Base-by-base conservation (phyloP, 2,797 vertebrate species). In the Rhadinocentrus ornatus region DNA sequence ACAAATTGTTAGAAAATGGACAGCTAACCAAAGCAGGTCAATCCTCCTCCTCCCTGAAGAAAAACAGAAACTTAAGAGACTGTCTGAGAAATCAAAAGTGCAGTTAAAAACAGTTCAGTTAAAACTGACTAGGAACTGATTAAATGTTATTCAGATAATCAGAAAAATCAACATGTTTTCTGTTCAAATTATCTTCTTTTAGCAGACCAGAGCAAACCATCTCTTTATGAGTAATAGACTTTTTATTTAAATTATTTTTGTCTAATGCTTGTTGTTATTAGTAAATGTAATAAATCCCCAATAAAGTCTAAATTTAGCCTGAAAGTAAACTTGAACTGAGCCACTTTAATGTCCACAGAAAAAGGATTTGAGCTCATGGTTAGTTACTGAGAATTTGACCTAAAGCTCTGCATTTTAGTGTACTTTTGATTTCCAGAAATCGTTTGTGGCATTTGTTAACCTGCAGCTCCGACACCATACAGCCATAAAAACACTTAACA, bases 1-100 rank as follows among this genome's bases (percentile, higher is more conserved):
- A 90, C 88, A 92, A 91, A 92, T 81, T 73, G 75, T 92, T 91
- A 92, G 86, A 92, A 91, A 91, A 88, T 88, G 83, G 77, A 87
- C 75, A 86, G 70, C 84, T 64, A 85, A 86, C 71, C 71, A 74
- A 90, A 84, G 76, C 74, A 73, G 67, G 81, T 71, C 62, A 81
- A 50, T 59, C 75, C 68, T 65, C 54, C 62, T 54, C 62, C 71
- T 76, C 29, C 4, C 13, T 34, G 15, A 29, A 74, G 66, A 81
- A 61, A 67, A 83, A 61, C 68, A 64, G 66, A 8, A 27, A 62
- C 50, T 73, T 9, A 76, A 69, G 37, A 73, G 44, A 26, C 22
- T 55, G 20, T 60, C 59, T 26, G 46, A 71, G 24, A 13, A 71
- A 84, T 73, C 86, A 86, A 76, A 82, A 80, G 78, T 77, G 86